Base-by-base conservation (phyloP, 2,888 invertebrate species). In the Drosophila diplacantha region DNA sequence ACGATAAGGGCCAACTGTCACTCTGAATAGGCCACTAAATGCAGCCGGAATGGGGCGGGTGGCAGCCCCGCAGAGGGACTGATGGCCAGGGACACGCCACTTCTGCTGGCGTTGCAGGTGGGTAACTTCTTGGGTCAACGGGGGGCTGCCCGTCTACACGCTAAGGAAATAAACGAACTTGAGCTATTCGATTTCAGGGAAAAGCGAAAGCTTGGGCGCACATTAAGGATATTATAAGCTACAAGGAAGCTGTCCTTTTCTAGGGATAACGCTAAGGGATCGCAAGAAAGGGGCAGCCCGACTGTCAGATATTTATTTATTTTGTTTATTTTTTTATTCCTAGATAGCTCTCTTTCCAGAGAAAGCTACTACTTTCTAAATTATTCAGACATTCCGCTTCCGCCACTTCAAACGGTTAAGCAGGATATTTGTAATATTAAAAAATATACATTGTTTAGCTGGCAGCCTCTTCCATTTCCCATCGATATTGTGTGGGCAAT, bases 1-100 rank as follows among this genome's bases (percentile, higher is more conserved):
- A 68, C 65, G 75, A 75, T 75, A 75, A 75, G 74, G 68, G 74
- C 75, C 68, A 72, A 74, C 77, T 76, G 75, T 75, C 72, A 74
- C 75, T 60, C 58, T 73, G 78, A 78, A 73, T 75, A 69, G 79
- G 75, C 75, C 69, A 75, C 73, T 71, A 73, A 75, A 73, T 78
- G 78, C 73, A 67, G 53, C 20, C 62, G 61, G 72, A 56, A 22
- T 24, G 16, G 9, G n/a, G n/a, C 3, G 1, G 44, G 14, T 5
- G 44, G 14, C 26, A 14, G 8, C 4, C 18, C 18, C 29, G 12
- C 29, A 1, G 18, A 8, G 29, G 29, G 8, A 29, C 14, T 5
- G 14, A 29, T 18, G 29, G 44, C 1, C 29, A 44, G 37, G 43
- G 24, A 34, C 31, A 32, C 39, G 31, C 47, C 47, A 32, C 47